Evolutionary conservation across 2,888 invertebrate species (phyloP).

Genomic region (Cosmia pyralina): DNA sequence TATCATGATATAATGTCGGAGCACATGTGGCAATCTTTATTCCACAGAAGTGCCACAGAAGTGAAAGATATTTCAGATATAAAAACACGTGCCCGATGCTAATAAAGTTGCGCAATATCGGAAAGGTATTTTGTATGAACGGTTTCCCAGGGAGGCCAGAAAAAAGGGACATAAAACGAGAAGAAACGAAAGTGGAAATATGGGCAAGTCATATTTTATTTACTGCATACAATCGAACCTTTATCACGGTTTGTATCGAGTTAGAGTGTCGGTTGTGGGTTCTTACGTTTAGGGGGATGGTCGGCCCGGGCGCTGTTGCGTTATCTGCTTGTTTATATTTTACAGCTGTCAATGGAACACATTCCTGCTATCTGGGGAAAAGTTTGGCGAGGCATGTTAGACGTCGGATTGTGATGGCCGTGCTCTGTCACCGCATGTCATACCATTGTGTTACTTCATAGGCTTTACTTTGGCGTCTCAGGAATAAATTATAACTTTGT

Average conservation of each 20-base stretch:
- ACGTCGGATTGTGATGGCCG: conserved; percentile 45
- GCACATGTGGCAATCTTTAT: conserved; percentile 84
- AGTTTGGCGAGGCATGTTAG: conserved; percentile 54
- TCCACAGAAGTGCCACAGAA: conserved; percentile 81
- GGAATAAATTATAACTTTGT: conserved; percentile 58
- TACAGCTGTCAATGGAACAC: conserved; percentile 71
- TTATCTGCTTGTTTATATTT: conserved; percentile 76
- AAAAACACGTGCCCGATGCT: conserved; percentile 88
- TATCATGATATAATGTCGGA: conserved; percentile 80
- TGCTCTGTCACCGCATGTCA: conserved; percentile 46
- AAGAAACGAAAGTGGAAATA: conserved; percentile 89
- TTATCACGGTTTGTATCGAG: conserved; percentile 88
- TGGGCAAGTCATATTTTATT: conserved; percentile 90
- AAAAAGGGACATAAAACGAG: conserved; percentile 87
- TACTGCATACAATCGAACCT: conserved; percentile 90
- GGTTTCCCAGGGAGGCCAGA: conserved; percentile 85
- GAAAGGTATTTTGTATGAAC: conserved; percentile 89
- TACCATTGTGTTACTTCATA: conserved; percentile 48
- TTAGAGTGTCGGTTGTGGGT: conserved; percentile 83
- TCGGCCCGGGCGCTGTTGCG: conserved; percentile 71
- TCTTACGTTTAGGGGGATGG: conserved; percentile 79
- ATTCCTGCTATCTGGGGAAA: conserved; percentile 65
- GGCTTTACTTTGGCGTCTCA: conserved; percentile 48
- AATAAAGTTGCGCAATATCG: conserved; percentile 89
- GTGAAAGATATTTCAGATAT: conserved; percentile 87